Evolutionary conservation across 2,113 vertebrate genomes (phyloP).

Genomic region (Henicopernis longicauda): DNA sequence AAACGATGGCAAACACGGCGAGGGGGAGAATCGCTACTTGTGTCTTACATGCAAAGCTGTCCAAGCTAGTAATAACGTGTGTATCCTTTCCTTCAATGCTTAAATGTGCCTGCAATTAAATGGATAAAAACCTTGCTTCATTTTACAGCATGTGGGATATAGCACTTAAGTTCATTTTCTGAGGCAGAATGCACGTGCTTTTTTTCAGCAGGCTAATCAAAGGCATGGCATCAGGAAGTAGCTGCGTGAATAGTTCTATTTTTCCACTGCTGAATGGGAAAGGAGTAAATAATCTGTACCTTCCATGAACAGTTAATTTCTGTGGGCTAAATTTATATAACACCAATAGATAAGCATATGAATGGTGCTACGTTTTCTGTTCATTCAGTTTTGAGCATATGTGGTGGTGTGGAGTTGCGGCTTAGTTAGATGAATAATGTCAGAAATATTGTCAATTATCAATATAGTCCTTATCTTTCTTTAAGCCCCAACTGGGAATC

Average conservation of each 20-base stretch:
- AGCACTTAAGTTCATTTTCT: background rate
- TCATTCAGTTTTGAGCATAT: background rate
- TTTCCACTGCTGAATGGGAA: background rate
- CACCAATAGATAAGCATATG: background rate
- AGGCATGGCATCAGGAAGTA: background rate
- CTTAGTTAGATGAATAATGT: background rate
- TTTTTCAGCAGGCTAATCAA: background rate
- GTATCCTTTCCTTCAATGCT: conserved; percentile 5
- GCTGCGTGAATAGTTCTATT: background rate
- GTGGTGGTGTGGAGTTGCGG: background rate
- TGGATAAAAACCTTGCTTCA: background rate
- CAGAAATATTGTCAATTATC: conserved; percentile 23
- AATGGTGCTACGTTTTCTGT: background rate
- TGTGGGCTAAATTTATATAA: background rate
- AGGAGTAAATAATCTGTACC: background rate
- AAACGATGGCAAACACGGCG: background rate
- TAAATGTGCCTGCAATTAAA: background rate
- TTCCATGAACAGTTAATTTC: background rate
- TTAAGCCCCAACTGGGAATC: background rate
- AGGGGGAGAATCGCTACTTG: background rate
- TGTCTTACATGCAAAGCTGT: background rate
- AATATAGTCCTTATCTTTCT: background rate
- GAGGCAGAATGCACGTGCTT: background rate
- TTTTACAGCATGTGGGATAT: background rate
- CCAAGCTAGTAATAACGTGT: background rate